These are phyloP conservation scores for Gasterosteus nipponicus DNA, from an alignment of 2,113 vertebrate species.

Conservation along the genomic window DNA sequence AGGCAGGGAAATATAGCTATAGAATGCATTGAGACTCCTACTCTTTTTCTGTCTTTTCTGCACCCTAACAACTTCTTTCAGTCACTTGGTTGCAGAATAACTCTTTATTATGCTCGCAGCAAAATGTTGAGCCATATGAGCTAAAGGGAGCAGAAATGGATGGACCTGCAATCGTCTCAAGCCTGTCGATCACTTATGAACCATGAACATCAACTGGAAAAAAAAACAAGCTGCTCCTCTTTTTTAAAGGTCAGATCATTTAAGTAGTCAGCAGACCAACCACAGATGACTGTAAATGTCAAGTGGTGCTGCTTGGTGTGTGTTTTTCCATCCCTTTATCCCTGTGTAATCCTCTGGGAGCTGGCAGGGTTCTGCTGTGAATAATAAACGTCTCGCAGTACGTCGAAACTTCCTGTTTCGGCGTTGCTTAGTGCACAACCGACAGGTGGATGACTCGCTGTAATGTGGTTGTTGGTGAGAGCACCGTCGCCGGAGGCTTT, in stretches of 20 bases:
- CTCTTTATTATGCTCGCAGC: background rate
- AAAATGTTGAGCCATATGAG: background rate
- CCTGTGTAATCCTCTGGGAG: constrained; percentile 60
- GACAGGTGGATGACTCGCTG: background rate
- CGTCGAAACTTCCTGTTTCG: constrained; percentile 22
- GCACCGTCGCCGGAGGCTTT: background rate
- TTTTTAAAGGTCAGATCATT: constrained; percentile 67
- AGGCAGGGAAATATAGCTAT: background rate
- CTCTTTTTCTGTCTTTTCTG: background rate
- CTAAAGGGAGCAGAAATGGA: background rate
- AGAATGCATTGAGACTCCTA: background rate
- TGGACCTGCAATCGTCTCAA: background rate
- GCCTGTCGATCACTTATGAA: constrained; percentile 41
- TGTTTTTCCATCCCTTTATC: constrained; percentile 59
- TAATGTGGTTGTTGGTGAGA: background rate
- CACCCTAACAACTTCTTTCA: background rate
- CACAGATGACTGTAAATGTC: constrained; percentile 67
- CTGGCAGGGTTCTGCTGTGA: constrained; percentile 30
- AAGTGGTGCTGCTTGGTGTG: constrained; percentile 70
- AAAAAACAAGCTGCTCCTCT: constrained; percentile 4
- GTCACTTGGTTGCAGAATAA: background rate
- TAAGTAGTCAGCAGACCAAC: constrained; percentile 58
- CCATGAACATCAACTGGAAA: background rate
- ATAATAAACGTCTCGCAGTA: constrained; percentile 6
- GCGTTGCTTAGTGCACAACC: background rate